These are phyloP conservation scores for Alfaro cultratus DNA, from an alignment of 2,797 vertebrate species.

Conservation along the genomic window DNA sequence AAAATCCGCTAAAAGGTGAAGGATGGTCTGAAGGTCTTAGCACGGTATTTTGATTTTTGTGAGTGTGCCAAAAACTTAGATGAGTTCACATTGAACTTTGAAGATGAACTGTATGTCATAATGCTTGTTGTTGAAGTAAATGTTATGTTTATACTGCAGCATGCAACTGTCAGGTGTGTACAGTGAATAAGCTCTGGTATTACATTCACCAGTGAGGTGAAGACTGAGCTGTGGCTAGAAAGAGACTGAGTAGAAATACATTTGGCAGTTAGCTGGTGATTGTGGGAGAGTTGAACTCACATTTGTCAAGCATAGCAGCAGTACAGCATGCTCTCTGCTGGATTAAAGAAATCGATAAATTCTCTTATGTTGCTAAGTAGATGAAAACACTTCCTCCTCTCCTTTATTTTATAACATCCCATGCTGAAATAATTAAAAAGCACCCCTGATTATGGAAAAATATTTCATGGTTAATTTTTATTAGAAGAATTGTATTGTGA, in stretches of 20 bases:
- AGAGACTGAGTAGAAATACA: neutral
- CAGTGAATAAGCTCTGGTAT: neutral
- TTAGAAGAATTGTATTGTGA: neutral
- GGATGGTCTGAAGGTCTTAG: neutral
- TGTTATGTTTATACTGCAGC: neutral
- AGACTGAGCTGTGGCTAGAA: neutral
- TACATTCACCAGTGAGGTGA: neutral
- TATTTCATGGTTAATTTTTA: neutral
- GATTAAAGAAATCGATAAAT: neutral
- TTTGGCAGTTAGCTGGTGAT: neutral
- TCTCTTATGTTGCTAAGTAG: neutral
- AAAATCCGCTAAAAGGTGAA: neutral
- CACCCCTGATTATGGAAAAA: neutral
- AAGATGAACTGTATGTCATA: neutral
- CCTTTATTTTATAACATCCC: neutral
- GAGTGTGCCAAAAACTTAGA: neutral
- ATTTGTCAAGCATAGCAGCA: neutral
- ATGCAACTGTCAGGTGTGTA: neutral
- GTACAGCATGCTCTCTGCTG: neutral
- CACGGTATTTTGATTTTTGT: neutral
- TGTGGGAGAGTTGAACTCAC: neutral
- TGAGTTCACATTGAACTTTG: neutral
- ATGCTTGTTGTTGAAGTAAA: too few species aligned
- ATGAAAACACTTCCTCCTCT: neutral
- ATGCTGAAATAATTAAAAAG: neutral